Conservation (phyloP, 1,140 invertebrate species). For the Aphelinus certus region DNA sequence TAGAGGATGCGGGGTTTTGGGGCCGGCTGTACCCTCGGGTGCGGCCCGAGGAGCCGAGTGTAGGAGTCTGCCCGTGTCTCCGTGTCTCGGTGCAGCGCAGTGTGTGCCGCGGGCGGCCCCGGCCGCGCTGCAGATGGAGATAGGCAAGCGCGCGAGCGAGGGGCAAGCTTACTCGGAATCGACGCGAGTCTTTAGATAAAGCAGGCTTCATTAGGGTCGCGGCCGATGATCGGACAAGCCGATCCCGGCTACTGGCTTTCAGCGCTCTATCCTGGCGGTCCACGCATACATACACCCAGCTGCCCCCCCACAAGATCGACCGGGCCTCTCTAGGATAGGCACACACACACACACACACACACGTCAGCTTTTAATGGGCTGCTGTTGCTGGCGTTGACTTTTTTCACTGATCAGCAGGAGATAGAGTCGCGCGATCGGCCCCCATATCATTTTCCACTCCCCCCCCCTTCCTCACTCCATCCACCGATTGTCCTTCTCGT, state of each 20-base stretch:
- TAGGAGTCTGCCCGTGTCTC: not conserved
- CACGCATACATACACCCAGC: not conserved
- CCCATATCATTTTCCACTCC: too few relatives aligned
- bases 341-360: too few relatives aligned
- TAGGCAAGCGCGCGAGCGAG: not conserved
- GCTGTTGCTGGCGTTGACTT: not conserved
- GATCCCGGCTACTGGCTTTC: conserved; percentile 51
- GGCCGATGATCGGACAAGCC: conserved; percentile 65
- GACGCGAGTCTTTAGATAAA: conserved; percentile 64
- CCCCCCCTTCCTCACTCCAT: not conserved
- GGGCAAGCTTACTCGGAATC: conserved; percentile 62
- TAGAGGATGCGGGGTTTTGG: not conserved
- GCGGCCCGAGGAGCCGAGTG: too few relatives aligned
- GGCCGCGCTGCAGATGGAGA: too few relatives aligned
- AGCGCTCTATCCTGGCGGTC: not conserved
- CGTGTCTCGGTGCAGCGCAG: too few relatives aligned
- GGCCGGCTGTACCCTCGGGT: conserved; percentile 11
- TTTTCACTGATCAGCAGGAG: not conserved
- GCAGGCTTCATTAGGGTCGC: conserved; percentile 65
- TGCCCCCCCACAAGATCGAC: not conserved
- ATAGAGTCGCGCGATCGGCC: too few relatives aligned
- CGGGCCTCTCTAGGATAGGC: too few relatives aligned
- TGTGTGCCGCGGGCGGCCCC: too few relatives aligned
- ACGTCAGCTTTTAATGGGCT: not conserved
- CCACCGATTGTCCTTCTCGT: too few relatives aligned